A percentile compares a stretch with the other conserved stretches of the same genome.
phyloP scores from a whole-genome alignment of 2,797 vertebrate species.

The Mastacembelus armatus region DNA sequence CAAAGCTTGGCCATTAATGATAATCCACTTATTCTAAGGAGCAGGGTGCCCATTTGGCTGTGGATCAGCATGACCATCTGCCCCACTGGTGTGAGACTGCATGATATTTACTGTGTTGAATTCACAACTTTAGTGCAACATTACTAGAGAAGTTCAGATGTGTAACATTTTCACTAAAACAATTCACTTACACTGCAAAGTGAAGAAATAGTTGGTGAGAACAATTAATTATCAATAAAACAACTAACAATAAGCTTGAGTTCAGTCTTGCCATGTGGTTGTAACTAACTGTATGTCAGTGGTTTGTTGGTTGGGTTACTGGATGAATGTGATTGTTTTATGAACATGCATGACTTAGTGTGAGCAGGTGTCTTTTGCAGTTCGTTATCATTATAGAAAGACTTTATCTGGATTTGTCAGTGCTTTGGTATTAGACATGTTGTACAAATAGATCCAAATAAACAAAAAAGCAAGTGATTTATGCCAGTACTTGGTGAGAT shows the following conservation, averaged over 20 bases:
- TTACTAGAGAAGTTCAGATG: constrained; percentile 1
- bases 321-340: constrained; percentile 8
- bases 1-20: constrained; percentile 56
- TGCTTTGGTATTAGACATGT: not conserved
- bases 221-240: too few species aligned
- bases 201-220: not conserved
- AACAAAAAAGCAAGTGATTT: not conserved
- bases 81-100: constrained; percentile 42
- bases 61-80: constrained; percentile 59
- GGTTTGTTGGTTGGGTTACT: constrained; percentile 10
- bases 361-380: not conserved
- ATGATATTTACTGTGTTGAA: constrained; percentile 39
- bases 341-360: constrained; percentile 5
- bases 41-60: constrained; percentile 44
- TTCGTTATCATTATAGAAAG: not conserved
- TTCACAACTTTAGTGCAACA: constrained; percentile 9
- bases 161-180: constrained; percentile 7
- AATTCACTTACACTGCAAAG: not conserved
- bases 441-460: not conserved
- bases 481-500: not conserved
- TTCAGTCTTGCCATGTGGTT: not conserved
- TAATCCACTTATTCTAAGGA: constrained; percentile 67
- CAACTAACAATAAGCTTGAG: not conserved
- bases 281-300: not conserved
- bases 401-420: not conserved